A percentile compares a stretch with the other conserved stretches of the same genome.
phyloP scores from a whole-genome alignment of 2,797 vertebrate genomes.

The Botia almorhae region DNA sequence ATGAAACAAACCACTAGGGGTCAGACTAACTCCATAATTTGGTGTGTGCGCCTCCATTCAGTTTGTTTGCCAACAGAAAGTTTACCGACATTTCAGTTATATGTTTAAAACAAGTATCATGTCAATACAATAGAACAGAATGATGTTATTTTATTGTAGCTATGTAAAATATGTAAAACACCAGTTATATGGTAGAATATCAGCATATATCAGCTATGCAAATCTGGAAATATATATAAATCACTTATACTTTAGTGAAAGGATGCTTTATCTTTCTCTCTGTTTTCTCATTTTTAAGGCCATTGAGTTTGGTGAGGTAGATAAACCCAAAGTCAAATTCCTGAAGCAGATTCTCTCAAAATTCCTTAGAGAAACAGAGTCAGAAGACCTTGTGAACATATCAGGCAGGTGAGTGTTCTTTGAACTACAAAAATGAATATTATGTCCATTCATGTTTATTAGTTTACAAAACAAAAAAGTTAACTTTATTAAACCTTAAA shows the following conservation, averaged over 20 bases:
- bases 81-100: too few relatives aligned
- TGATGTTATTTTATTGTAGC: too few relatives aligned
- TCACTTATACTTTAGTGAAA: not conserved
- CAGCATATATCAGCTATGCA: too few relatives aligned
- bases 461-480: too few relatives aligned
- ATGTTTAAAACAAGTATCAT: too few relatives aligned
- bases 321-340: constrained; percentile 89
- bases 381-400: constrained; percentile 85
- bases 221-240: not conserved
- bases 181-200: not conserved
- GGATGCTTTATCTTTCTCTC: not conserved
- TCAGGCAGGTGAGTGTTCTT: constrained; percentile 83
- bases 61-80: not conserved
- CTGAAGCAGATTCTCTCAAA: constrained; percentile 84
- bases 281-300: constrained; percentile 73
- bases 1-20: constrained; percentile 16
- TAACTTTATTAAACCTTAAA: too few relatives aligned
- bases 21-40: constrained; percentile 10
- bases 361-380: constrained; percentile 83
- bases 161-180: not conserved
- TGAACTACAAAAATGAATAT: not conserved
- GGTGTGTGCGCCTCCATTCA: not conserved
- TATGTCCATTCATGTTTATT: not conserved
- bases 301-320: constrained; percentile 94
- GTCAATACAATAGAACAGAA: too few relatives aligned